phyloP scores from a whole-genome alignment of 1,140 invertebrate species.

The Drosophila hydei region DNA sequence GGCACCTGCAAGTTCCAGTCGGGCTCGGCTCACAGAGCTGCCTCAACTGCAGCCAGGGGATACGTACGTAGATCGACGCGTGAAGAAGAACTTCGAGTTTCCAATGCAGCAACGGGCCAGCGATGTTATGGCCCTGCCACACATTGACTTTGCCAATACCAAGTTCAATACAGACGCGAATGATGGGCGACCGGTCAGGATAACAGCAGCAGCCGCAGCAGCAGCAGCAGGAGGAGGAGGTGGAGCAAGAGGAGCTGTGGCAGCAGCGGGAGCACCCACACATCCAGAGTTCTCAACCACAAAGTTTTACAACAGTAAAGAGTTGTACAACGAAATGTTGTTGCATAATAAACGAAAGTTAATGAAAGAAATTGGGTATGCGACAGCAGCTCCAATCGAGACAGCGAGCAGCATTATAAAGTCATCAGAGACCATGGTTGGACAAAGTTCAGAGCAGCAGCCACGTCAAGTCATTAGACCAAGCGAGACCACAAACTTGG shows the following conservation, averaged over 20 bases:
- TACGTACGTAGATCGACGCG: conserved; percentile 72
- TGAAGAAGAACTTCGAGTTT: conserved; percentile 82
- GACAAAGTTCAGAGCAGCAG: conserved; percentile 55
- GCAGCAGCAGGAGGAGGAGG: conserved; percentile 8
- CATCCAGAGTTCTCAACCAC: conserved; percentile 83
- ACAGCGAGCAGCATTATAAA: conserved; percentile 59
- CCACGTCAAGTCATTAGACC: conserved; percentile 39
- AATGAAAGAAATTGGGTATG: conserved; percentile 59
- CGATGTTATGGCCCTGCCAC: conserved; percentile 67
- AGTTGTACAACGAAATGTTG: conserved; percentile 83
- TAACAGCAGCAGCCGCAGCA: conserved; percentile 1
- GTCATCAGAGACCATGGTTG: conserved; percentile 55
- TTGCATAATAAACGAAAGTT: conserved; percentile 75
- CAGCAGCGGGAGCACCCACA: conserved; percentile 19
- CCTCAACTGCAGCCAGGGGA: conserved; percentile 42
- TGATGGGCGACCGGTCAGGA: conserved; percentile 2
- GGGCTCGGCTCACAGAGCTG: not conserved
- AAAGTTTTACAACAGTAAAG: conserved; percentile 83
- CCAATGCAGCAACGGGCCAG: conserved; percentile 70
- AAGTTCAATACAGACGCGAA: conserved; percentile 74
- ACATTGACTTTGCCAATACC: conserved; percentile 80
- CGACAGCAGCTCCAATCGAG: not conserved
- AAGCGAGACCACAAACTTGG: conserved; percentile 38
- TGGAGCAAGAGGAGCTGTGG: conserved; percentile 16
- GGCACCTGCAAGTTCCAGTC: not conserved